phyloP scores from a whole-genome alignment of 1,140 invertebrate species.

The Ditylenchus dipsaci region DNA sequence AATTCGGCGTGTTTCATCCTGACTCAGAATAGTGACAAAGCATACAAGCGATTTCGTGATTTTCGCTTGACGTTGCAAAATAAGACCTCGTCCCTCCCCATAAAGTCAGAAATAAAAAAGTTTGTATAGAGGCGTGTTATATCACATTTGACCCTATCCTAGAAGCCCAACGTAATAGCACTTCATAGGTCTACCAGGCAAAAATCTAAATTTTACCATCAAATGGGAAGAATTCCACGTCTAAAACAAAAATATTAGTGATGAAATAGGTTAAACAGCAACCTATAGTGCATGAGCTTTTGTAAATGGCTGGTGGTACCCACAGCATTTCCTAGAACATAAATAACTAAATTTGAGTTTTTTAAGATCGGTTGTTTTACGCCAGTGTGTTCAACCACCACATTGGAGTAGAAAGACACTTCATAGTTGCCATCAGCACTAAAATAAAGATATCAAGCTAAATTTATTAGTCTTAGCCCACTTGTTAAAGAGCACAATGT shows the following conservation, averaged over 20 bases:
- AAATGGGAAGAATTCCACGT: constrained; percentile 80
- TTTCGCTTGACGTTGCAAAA: too few species aligned
- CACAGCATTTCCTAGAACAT: constrained; percentile 66
- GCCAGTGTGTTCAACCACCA: constrained; percentile 79
- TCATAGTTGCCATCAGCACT: constrained; percentile 95
- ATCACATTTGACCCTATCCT: too few species aligned
- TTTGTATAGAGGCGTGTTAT: too few species aligned
- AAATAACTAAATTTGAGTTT: background rate
- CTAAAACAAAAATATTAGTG: constrained; percentile 1
- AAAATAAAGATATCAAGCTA: constrained; percentile 4
- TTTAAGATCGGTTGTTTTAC: background rate
- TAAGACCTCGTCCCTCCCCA: too few species aligned
- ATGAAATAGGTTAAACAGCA: constrained; percentile 4
- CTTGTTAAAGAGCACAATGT: constrained; percentile 98
- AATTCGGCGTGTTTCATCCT: too few species aligned
- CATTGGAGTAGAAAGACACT: constrained; percentile 92
- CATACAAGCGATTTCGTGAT: too few species aligned
- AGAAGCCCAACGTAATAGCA: too few species aligned
- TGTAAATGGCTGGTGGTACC: constrained; percentile 90
- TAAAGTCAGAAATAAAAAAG: too few species aligned
- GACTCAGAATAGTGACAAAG: too few species aligned
- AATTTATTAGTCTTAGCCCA: constrained; percentile 59
- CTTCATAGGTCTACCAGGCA: too few species aligned
- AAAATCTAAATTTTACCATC: constrained; percentile 59
- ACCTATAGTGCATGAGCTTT: constrained; percentile 72